A percentile compares a stretch with the other conserved stretches of the same genome.
Conservation (phyloP, 2,113 vertebrate genomes). For the Leptobrachium ailaonicum region DNA sequence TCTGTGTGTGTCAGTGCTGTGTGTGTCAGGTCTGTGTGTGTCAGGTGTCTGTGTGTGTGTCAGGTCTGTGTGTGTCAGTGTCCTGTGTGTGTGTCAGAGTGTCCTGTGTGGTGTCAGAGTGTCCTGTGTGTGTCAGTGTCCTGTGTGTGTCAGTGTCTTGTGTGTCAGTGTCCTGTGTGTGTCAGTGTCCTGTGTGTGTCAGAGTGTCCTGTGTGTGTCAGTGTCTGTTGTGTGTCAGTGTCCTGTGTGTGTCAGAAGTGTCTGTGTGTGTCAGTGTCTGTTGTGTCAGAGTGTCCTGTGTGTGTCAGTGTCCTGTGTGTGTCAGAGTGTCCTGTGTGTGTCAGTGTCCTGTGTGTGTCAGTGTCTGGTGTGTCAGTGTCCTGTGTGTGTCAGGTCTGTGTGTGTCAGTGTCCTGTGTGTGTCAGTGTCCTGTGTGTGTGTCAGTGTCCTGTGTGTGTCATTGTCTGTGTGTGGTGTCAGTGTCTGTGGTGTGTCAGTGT, state of each 20-base stretch:
- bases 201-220: background rate
- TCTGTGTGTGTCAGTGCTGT: too few relatives aligned
- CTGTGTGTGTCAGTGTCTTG: too few relatives aligned
- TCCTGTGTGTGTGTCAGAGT: too few relatives aligned
- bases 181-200: background rate
- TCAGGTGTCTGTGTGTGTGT: too few relatives aligned
- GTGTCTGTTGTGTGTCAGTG: too few relatives aligned
- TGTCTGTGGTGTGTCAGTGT: background rate
- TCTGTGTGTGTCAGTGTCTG: background rate
- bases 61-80: too few relatives aligned
- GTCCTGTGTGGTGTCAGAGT: too few relatives aligned
- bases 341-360: background rate
- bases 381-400: background rate
- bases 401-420: background rate
- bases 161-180: too few relatives aligned
- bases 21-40: too few relatives aligned
- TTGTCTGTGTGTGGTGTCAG: background rate
- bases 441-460: background rate
- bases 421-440: background rate
- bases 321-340: background rate
- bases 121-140: too few relatives aligned
- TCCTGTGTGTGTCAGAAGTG: background rate
- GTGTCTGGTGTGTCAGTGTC: background rate
- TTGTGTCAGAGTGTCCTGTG: background rate
- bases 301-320: too few relatives aligned